Conservation (phyloP, 2,113 vertebrate genomes). For the Gracilinanus agilis region DNA sequence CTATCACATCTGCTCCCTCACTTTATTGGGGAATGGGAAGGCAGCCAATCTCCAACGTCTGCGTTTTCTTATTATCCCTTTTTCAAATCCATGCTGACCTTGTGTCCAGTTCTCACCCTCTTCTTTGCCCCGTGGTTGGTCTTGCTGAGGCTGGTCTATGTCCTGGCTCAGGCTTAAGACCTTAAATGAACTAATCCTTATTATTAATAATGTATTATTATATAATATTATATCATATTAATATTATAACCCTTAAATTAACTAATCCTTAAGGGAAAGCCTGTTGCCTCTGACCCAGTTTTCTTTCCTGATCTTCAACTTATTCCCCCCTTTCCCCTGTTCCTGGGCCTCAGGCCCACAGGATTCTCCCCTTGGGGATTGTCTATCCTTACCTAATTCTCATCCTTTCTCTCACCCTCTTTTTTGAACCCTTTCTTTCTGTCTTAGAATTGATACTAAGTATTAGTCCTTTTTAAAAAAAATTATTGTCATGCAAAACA, state of each 20-base stretch:
- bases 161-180: not conserved
- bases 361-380: not conserved
- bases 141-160: not conserved
- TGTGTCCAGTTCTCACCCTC: not conserved
- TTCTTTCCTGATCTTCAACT: not conserved
- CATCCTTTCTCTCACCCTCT: not conserved
- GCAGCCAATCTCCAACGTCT: not conserved
- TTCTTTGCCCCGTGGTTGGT: not conserved
- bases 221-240: too few relatives aligned
- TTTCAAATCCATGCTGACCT: not conserved
- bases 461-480: too few relatives aligned
- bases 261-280: not conserved
- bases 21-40: slow-evolving; percentile 1
- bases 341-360: not conserved
- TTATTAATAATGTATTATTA: too few relatives aligned
- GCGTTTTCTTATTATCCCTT: not conserved
- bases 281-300: not conserved
- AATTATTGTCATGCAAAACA: too few relatives aligned
- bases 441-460: too few relatives aligned
- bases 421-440: too few relatives aligned
- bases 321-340: not conserved
- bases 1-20: not conserved
- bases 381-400: not conserved
- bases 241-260: too few relatives aligned
- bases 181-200: not conserved